Percentiles rank a stretch among this genome's conserved stretches.
These are phyloP conservation scores for Odontothrips loti DNA, from an alignment of 2,888 invertebrate genomes.

Conservation along the genomic window DNA sequence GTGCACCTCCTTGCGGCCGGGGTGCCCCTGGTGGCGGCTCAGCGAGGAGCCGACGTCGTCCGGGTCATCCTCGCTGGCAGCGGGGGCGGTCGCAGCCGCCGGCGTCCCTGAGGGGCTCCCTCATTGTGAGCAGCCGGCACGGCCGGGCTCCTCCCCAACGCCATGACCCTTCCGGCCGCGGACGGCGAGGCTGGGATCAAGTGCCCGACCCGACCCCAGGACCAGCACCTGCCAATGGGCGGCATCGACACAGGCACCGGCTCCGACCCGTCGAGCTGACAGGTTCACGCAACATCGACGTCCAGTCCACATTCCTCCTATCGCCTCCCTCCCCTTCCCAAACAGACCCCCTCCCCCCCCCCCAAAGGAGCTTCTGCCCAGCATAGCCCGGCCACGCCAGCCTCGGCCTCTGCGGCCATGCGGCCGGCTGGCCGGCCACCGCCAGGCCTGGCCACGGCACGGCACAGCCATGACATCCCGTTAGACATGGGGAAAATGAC, in stretches of 20 bases:
- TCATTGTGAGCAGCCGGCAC: no score
- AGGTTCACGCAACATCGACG: slow-evolving; percentile 8
- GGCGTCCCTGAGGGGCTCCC: not conserved
- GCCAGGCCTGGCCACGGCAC: no score
- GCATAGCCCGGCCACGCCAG: no score
- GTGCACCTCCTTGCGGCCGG: no score
- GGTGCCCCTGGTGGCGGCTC: not conserved
- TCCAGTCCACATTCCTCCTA: not conserved
- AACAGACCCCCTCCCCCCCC: not conserved
- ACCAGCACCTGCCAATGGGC: no score
- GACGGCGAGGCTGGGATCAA: not conserved
- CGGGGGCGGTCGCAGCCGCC: not conserved
- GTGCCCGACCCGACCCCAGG: not conserved
- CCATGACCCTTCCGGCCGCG: no score
- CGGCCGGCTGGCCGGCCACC: no score
- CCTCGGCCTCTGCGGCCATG: no score
- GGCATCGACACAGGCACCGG: no score
- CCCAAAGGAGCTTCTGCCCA: no score
- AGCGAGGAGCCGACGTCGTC: not conserved
- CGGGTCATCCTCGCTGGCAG: not conserved
- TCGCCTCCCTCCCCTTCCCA: not conserved
- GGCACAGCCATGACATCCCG: not conserved
- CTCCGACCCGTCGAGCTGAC: not conserved
- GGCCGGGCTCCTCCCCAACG: no score
- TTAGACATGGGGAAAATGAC: not conserved